Evolutionary conservation across 37 sponge, comb jelly and placozoan species (phyloP).

Genomic region (Aphrocallistes beatrix): DNA sequence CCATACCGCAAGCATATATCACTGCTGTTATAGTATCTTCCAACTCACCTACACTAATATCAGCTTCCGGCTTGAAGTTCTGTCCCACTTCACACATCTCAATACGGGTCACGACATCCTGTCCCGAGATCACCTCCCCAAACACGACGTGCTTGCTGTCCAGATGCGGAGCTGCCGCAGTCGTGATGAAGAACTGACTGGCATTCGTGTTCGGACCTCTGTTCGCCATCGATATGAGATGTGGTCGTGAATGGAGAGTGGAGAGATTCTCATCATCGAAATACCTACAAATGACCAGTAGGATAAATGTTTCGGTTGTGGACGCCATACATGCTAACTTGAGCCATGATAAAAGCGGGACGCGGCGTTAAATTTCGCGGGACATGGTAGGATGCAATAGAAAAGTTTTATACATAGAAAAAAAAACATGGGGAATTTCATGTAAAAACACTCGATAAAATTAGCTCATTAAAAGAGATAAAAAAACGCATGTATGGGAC

Average conservation of each 20-base stretch:
- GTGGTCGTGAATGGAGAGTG: slow-evolving; percentile 14
- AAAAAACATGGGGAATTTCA: no score
- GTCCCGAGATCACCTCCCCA: slow-evolving; percentile 69
- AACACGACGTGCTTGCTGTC: slow-evolving; percentile 88
- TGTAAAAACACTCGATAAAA: no score
- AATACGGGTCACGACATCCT: slow-evolving; percentile 60
- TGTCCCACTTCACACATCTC: slow-evolving; percentile 75
- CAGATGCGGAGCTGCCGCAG: not conserved
- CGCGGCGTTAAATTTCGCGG: no score
- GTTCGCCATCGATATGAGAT: slow-evolving; percentile 96
- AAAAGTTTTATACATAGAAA: no score
- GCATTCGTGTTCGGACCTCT: slow-evolving; percentile 96
- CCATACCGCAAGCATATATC: no score
- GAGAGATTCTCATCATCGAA: not conserved
- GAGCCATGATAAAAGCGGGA: no score
- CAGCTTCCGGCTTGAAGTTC: slow-evolving; percentile 72
- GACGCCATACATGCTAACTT: no score
- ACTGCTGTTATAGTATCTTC: no score
- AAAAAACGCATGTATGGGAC: no score
- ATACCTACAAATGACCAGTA: not conserved
- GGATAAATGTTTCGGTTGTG: no score
- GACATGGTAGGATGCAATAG: no score
- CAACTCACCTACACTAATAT: slow-evolving; percentile 36
- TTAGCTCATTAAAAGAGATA: no score
- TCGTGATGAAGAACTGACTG: slow-evolving; percentile 85